Evolutionary conservation across 2,888 invertebrate species (phyloP).

Genomic region (Neocrepidodera transversa): DNA sequence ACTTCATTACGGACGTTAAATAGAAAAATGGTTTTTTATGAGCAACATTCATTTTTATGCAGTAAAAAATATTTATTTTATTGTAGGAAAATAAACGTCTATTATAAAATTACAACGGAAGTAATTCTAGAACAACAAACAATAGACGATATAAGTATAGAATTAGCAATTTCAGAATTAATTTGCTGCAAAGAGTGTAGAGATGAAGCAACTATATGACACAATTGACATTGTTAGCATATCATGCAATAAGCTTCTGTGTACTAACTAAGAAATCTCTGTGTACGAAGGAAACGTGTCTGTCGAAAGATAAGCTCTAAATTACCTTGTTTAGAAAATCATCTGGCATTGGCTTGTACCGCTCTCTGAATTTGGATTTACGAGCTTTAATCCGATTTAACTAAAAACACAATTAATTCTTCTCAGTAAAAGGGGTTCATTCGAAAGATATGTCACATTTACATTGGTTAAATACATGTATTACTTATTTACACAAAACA

Average conservation of each 20-base stretch:
- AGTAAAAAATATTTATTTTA: no score
- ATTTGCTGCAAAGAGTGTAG: conserved; percentile 39
- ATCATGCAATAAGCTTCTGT: conserved; percentile 49
- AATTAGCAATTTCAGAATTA: conserved; percentile 42
- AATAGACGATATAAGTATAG: conserved; percentile 26
- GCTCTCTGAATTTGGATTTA: conserved; percentile 23
- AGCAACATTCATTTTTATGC: no score
- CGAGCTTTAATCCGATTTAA: conserved; percentile 27
- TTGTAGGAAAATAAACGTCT: not conserved
- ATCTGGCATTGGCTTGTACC: conserved; percentile 48
- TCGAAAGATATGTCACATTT: not conserved
- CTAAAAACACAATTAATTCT: conserved; percentile 42
- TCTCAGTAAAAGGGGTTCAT: not conserved
- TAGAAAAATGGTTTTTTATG: no score
- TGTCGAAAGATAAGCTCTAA: conserved; percentile 57
- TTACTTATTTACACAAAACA: no score
- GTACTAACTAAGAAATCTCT: conserved; percentile 48
- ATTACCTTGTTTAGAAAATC: conserved; percentile 58
- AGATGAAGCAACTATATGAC: conserved; percentile 42
- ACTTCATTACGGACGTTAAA: no score
- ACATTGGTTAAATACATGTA: no score
- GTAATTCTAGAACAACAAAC: conserved; percentile 18
- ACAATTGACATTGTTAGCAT: conserved; percentile 55
- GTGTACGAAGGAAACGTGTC: conserved; percentile 51
- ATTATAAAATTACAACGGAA: conserved; percentile 12